Base-by-base conservation (phyloP, 2,113 vertebrate genomes). In the Odocoileus hemionus region DNA sequence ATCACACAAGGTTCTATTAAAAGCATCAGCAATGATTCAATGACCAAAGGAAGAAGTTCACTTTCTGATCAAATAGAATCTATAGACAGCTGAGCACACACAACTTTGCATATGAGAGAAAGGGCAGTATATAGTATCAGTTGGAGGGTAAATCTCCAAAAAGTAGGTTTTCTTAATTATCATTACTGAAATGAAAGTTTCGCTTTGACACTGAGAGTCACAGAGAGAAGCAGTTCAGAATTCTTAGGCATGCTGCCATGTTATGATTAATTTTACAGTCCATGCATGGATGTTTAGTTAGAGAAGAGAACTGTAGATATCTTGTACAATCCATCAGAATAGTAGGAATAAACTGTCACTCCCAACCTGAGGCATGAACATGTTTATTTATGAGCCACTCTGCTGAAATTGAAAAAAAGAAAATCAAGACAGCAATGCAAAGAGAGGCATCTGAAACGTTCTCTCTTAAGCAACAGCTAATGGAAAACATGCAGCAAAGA, bases 231-330 rank as follows among this genome's bases (percentile, higher is more conserved):
- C 95, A 94, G 96, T 98, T 98, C 97, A 96, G 83, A 96, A 98
- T 98, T 98, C 93, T 97, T 98, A 98, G 98, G 96, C 98, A 98
- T 96, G 58, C 96, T 96, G 82, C 83, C 96, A 92, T 97, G 91
- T 98, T 98, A 98, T 97, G 76, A 97, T 96, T 93, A 96, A 97
- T 95, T 98, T 98, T 98, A 96, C 64, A 98, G 83, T 98, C 98
- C 96, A 55, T 85, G 97, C 97, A 97, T 98, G 94, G 70, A 97
- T 89, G 54, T 98, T 98, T 98, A 98, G 97, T 97, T 98, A 98
- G 97, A 98, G 97, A 98, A 97, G n/a, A 91, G 97, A 98, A 98
- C 96, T 95, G 78, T 95, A 98, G 98, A 96, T 98, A 98, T 98
- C 97, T 97, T 98, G 92, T 97, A 97, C 84, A 98, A 98, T 96